phyloP scores from a whole-genome alignment of 1,140 invertebrate genomes.

The Neodiprion fabricii region DNA sequence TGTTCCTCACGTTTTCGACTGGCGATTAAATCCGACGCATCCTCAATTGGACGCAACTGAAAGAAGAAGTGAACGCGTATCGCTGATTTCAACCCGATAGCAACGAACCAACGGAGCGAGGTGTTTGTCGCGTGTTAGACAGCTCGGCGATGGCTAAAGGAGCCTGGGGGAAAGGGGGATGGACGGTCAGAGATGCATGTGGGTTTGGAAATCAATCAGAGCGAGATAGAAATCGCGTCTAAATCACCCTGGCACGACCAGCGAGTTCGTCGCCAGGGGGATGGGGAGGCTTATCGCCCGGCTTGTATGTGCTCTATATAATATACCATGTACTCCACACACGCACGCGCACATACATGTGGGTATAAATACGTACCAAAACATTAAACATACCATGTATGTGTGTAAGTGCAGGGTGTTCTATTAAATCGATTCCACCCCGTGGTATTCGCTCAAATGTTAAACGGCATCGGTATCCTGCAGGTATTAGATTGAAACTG shows the following conservation, averaged over 20 bases:
- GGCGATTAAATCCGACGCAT: no score
- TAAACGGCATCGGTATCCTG: no score
- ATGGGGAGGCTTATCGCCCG: constrained; percentile 1
- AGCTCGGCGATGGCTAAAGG: not conserved
- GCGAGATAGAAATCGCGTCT: constrained; percentile 5
- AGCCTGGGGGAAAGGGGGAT: no score
- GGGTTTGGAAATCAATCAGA: constrained; percentile 7
- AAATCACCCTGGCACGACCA: not conserved
- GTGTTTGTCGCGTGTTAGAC: constrained; percentile 1
- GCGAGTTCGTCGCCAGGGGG: not conserved
- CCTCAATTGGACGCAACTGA: no score
- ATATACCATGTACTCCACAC: not conserved
- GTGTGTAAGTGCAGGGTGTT: not conserved
- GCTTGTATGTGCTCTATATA: not conserved
- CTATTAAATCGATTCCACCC: not conserved
- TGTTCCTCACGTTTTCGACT: no score
- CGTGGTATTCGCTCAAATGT: no score
- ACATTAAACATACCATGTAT: not conserved
- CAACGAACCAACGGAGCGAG: not conserved
- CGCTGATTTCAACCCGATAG: no score
- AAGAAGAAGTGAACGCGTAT: no score
- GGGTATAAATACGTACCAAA: no score
- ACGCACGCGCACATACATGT: not conserved
- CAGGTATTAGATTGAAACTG: not conserved
- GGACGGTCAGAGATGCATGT: constrained; percentile 3